A percentile compares a stretch with the other conserved stretches of the same genome.
phyloP scores from a whole-genome alignment of 2,797 vertebrate genomes.

The Silurus lanzhouensis region DNA sequence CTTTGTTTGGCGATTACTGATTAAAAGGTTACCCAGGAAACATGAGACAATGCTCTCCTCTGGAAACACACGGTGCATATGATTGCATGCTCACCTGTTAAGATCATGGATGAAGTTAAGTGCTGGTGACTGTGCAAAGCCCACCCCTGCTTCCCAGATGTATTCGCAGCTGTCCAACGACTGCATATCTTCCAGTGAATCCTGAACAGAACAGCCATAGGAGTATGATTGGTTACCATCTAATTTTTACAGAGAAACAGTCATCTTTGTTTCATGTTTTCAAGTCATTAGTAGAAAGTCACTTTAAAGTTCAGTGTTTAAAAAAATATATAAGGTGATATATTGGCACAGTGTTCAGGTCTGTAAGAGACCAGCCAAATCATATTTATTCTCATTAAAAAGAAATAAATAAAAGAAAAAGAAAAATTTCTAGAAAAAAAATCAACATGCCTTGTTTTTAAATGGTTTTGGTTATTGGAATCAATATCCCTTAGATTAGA shows the following conservation, averaged over 20 bases:
- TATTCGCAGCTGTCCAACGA: constrained; percentile 99
- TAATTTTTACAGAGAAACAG: background rate
- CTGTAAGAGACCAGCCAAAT: too few relatives aligned
- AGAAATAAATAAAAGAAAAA: background rate
- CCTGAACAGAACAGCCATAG: constrained; percentile 68
- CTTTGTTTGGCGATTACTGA: constrained; percentile 46
- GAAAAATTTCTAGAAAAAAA: background rate
- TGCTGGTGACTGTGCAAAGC: constrained; percentile 94
- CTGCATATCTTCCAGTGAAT: constrained; percentile 90
- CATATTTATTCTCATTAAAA: background rate
- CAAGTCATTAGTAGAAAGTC: background rate
- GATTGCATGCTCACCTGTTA: constrained; percentile 84
- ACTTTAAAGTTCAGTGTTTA: background rate
- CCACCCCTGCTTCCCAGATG: constrained; percentile 99
- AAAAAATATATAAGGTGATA: background rate
- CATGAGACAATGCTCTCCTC: constrained; percentile 16
- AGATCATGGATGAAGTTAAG: constrained; percentile 93
- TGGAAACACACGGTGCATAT: background rate
- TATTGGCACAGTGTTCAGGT: background rate
- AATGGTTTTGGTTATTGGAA: background rate
- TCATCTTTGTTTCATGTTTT: background rate
- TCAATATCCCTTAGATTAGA: background rate
- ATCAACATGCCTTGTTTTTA: background rate
- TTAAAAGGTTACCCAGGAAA: constrained; percentile 42
- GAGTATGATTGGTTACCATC: background rate